Evolutionary conservation across 2,797 vertebrate species (phyloP).

Genomic region (Micropoecilia bifurca): DNA sequence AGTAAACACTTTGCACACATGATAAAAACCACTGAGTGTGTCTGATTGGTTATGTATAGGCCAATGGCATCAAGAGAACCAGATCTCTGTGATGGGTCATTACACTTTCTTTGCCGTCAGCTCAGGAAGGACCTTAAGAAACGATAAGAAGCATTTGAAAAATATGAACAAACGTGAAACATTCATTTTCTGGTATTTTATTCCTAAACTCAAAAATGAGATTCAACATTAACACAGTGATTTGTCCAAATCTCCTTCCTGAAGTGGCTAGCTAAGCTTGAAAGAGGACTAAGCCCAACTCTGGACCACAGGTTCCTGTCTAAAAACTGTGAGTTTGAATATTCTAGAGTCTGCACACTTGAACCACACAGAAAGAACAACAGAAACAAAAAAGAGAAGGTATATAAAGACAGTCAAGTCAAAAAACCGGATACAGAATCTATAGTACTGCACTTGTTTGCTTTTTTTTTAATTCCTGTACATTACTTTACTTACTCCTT

Average conservation of each 20-base stretch:
- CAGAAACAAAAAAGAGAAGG: constrained; percentile 85
- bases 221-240: constrained; percentile 18
- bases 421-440: constrained; percentile 96
- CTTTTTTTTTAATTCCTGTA: constrained; percentile 66
- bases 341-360: constrained; percentile 88
- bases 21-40: constrained; percentile 99
- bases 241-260: constrained; percentile 62
- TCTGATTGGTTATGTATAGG: constrained; percentile 91
- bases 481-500: constrained; percentile 55
- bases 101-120: constrained; percentile 86
- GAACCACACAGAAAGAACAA: constrained; percentile 93
- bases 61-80: constrained; percentile 85
- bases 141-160: constrained; percentile 38
- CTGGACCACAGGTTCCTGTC: constrained; percentile 45
- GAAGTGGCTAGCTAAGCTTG: constrained; percentile 63
- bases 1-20: constrained; percentile 99
- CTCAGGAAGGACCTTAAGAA: constrained; percentile 66
- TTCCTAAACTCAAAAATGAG: constrained; percentile 41
- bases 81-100: constrained; percentile 82
- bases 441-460: constrained; percentile 90
- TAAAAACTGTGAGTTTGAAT: constrained; percentile 84
- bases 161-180: constrained; percentile 50
- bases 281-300: constrained; percentile 60
- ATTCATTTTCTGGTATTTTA: constrained; percentile 59
- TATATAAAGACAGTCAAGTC: constrained; percentile 98